These are phyloP conservation scores for Polylopha cassiicola DNA, from an alignment of 2,888 invertebrate species.

Conservation along the genomic window DNA sequence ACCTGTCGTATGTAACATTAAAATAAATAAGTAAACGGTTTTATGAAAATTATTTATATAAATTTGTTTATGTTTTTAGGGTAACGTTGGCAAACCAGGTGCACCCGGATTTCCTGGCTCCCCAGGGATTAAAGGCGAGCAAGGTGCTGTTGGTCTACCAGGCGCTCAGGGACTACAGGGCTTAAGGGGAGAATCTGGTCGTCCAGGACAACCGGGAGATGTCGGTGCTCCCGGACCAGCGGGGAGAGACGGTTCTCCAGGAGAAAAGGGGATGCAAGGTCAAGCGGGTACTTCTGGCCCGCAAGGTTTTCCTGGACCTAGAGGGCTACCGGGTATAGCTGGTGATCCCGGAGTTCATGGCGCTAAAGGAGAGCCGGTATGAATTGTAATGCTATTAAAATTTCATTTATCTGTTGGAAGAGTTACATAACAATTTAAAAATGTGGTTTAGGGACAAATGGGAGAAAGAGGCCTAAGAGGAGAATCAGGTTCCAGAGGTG, in stretches of 20 bases:
- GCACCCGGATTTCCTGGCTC: constrained; percentile 90
- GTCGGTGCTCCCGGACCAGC: constrained; percentile 83
- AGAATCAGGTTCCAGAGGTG: constrained; percentile 86
- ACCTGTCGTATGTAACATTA: constrained; percentile 74
- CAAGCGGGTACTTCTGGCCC: constrained; percentile 83
- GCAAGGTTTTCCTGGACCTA: constrained; percentile 89
- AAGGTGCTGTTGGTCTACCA: constrained; percentile 84
- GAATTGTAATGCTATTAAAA: constrained; percentile 24
- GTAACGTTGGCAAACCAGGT: constrained; percentile 88
- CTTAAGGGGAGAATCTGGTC: constrained; percentile 87
- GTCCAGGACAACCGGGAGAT: constrained; percentile 87
- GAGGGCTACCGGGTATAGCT: constrained; percentile 85
- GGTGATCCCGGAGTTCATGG: constrained; percentile 87
- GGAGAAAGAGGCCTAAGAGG: constrained; percentile 90
- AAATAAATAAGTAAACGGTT: constrained; percentile 6
- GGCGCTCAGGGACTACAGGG: constrained; percentile 90
- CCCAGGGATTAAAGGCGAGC: constrained; percentile 89
- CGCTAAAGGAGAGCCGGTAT: constrained; percentile 84
- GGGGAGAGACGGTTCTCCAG: constrained; percentile 88
- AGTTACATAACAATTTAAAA: neutral
- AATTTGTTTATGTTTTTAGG: constrained; percentile 60
- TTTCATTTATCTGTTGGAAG: neutral
- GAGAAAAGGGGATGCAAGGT: constrained; percentile 88
- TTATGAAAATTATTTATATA: constrained; percentile 4
- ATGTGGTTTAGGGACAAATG: constrained; percentile 79